Evolutionary conservation across 2,113 vertebrate species (phyloP).

Genomic region (Phylloscopus trochilus): DNA sequence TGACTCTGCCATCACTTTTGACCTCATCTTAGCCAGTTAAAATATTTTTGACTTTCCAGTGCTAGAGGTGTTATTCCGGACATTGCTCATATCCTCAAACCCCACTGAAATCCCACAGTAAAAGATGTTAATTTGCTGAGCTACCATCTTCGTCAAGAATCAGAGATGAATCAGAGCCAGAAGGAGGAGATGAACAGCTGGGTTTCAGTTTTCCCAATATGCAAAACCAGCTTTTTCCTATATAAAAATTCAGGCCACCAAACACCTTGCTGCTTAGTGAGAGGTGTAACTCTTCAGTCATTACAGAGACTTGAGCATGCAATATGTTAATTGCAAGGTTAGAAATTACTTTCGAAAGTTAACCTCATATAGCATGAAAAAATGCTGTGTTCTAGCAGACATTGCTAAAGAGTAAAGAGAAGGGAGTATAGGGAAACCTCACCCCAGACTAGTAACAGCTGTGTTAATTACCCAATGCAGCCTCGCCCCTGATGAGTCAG

Average conservation of each 20-base stretch:
- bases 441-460: background rate
- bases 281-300: background rate
- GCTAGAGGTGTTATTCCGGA: background rate
- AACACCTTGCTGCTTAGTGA: background rate
- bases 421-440: background rate
- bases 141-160: accelerated
- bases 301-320: background rate
- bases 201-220: background rate
- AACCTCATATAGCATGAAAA: background rate
- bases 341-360: background rate
- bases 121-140: background rate
- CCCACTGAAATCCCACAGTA: background rate
- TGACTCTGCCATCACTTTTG: background rate
- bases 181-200: background rate
- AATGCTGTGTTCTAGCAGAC: background rate
- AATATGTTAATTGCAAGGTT: background rate
- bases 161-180: background rate
- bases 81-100: background rate
- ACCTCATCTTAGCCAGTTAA: background rate
- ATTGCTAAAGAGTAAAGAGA: background rate
- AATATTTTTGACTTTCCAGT: background rate
- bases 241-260: background rate
- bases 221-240: background rate
- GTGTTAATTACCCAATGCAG: background rate
- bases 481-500: background rate